These are phyloP conservation scores for Orthochromis indermauri DNA, from an alignment of 2,113 vertebrate genomes.

Conservation along the genomic window DNA sequence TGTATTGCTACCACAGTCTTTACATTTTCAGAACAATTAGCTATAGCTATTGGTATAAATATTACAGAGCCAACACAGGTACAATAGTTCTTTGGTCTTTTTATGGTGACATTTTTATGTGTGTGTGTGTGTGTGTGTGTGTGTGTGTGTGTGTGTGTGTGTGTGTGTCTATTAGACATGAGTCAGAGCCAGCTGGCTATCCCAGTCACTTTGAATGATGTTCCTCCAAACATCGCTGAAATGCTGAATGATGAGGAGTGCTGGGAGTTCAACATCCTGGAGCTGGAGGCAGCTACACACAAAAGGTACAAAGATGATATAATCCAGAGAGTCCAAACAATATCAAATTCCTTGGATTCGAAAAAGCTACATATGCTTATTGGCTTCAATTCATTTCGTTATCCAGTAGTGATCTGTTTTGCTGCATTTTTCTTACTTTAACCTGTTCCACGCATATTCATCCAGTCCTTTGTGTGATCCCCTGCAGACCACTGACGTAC, in stretches of 20 bases:
- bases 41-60: neutral
- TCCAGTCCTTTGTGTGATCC: neutral
- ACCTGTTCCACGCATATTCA: neutral
- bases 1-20: neutral
- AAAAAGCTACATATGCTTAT: neutral
- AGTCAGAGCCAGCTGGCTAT: slow-evolving; percentile 82
- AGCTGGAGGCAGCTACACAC: slow-evolving; percentile 88
- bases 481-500: slow-evolving; percentile 83
- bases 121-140: no score
- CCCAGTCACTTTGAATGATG: slow-evolving; percentile 81
- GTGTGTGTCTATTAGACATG: slow-evolving; percentile 70
- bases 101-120: slow-evolving; percentile 3
- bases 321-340: neutral
- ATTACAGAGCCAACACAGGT: neutral
- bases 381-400: neutral
- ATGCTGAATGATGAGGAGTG: slow-evolving; percentile 86
- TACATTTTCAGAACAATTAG: neutral
- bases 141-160: neutral
- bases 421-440: neutral
- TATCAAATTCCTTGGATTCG: neutral
- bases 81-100: neutral
- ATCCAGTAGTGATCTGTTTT: neutral
- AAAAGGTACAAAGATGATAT: slow-evolving; percentile 74
- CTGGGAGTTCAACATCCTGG: slow-evolving; percentile 97
- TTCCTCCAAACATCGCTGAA: slow-evolving; percentile 79